Evolutionary conservation across 2,797 vertebrate genomes (phyloP), one percentile per base, ranked within the genome.

Genomic region (Myoxocephalus aenaeus): DNA sequence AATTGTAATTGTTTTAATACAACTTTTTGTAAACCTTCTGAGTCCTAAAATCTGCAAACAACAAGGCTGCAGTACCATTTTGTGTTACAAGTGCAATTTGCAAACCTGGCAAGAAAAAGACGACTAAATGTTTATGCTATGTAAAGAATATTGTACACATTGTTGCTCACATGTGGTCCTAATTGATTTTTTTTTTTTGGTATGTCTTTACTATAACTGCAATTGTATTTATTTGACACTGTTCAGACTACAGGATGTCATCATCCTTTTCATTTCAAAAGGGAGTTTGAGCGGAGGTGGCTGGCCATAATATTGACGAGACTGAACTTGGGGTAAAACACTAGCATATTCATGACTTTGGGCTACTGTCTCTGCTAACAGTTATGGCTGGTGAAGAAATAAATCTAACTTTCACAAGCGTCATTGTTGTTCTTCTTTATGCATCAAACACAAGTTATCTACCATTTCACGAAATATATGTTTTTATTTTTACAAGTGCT

Each of bases 211-310:
- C 83, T 82, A 71, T 86, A 82, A 89, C 82, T 80, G 73, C 54
- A 79, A 57, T 68, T 89, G 78, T 94, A 94, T 93, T 95, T 95
- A 94, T 95, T 94, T 93, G 87, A 88, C 83, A 86, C 61, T 79
- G 59, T 76, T 82, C 70, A 80, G 73, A 87, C 72, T 65, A 64
- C 71, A 77, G 70, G 81, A 72, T 79, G 44, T 70, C 13, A 27
- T 77, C 22, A 8, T 90, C 79, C 56, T 76, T 69, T 85, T 75
- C 67, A 22, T 85, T 90, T 79, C 56, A 72, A 57, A 51, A 82
- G 65, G 74, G 64, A 75, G 61, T 68, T 58, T 65, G 70, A 71
- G 59, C 77, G 62, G 70, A 82, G 63, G n/a, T 78, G 75, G 14
- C 58, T 66, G 58, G 65, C 81, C 46, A 61, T 27, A 79, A 38